Conservation (phyloP, 2,113 vertebrate species). For the Diglossa brunneiventris region DNA sequence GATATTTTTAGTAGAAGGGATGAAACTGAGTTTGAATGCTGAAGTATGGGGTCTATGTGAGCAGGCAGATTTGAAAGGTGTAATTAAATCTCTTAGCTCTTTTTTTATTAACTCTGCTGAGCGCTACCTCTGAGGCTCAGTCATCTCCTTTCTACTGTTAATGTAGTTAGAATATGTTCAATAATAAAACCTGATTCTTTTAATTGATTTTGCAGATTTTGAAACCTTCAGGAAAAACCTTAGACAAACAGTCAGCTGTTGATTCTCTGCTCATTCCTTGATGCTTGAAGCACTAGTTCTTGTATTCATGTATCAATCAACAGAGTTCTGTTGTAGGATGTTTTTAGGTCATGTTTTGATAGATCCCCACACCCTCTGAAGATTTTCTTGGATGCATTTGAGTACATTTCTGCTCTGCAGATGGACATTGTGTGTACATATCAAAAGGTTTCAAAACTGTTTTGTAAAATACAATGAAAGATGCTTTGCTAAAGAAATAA, state of each 20-base stretch:
- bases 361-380: neutral
- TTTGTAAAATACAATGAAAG: neutral
- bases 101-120: neutral
- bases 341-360: neutral
- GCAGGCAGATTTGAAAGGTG: slow-evolving; percentile 55
- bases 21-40: slow-evolving; percentile 41
- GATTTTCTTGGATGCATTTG: neutral
- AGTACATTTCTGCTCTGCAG: neutral
- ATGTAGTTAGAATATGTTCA: neutral
- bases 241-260: neutral
- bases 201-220: slow-evolving; percentile 39
- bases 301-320: neutral
- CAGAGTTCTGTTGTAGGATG: neutral
- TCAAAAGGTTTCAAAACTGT: neutral
- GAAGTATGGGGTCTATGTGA: neutral
- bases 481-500: neutral
- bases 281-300: neutral
- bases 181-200: neutral
- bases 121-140: neutral
- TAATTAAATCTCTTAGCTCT: slow-evolving; percentile 48
- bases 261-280: neutral
- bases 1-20: slow-evolving; percentile 56
- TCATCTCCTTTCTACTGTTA: neutral
- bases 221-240: neutral
- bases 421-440: neutral